Evolutionary conservation across 2,888 invertebrate species (phyloP).

Genomic region (Agriotes lineatus): DNA sequence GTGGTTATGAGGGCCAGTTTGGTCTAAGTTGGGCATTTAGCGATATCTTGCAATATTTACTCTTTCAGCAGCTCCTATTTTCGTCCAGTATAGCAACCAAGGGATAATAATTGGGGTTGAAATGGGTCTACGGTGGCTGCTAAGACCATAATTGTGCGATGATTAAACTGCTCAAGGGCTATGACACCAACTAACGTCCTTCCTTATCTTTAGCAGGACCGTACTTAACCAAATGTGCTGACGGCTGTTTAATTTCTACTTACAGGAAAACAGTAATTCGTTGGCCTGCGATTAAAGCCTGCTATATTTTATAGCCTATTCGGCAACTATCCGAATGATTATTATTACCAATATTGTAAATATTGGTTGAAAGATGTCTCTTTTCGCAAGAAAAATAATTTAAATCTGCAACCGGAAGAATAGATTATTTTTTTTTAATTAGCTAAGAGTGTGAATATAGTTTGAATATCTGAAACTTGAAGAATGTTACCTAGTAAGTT

Average conservation of each 20-base stretch:
- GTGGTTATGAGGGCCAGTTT: neutral
- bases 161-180: slow-evolving; percentile 58
- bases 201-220: slow-evolving; percentile 44
- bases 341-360: too few relatives aligned
- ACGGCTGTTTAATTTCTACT: slow-evolving; percentile 4
- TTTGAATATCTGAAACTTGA: too few relatives aligned
- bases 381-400: too few relatives aligned
- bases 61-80: slow-evolving; percentile 27
- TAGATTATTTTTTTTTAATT: too few relatives aligned
- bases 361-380: too few relatives aligned
- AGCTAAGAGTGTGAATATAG: too few relatives aligned
- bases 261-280: neutral
- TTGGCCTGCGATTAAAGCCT: neutral
- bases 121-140: slow-evolving; percentile 51
- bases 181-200: slow-evolving; percentile 43
- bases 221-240: slow-evolving; percentile 17
- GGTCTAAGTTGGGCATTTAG: slow-evolving; percentile 16
- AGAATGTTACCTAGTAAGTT: too few relatives aligned
- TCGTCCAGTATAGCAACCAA: slow-evolving; percentile 34
- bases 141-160: slow-evolving; percentile 57
- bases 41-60: slow-evolving; percentile 33
- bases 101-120: slow-evolving; percentile 53
- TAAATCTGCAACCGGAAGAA: too few relatives aligned
- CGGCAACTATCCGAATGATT: neutral
- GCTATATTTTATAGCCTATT: neutral